phyloP scores from a whole-genome alignment of 35 echinoderm and acorn worm species.

The Apostichopus californicus region DNA sequence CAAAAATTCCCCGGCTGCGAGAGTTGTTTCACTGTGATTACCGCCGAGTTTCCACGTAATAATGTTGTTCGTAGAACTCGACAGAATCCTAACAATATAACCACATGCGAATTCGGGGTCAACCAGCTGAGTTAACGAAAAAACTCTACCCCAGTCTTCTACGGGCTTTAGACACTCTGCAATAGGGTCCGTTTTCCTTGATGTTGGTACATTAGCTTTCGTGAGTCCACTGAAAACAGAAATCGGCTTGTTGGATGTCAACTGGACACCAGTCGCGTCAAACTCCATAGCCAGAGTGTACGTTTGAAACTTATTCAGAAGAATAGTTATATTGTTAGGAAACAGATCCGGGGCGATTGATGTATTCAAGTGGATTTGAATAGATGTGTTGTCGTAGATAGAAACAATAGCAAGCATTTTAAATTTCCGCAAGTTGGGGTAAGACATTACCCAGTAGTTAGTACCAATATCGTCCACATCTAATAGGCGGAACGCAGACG shows the following conservation, averaged over 20 bases:
- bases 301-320: background rate
- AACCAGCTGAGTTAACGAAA: background rate
- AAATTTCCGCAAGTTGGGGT: background rate
- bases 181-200: background rate
- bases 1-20: background rate
- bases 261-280: background rate
- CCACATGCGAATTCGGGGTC: background rate
- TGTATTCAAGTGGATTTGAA: background rate
- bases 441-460: background rate
- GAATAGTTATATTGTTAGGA: background rate
- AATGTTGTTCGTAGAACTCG: background rate
- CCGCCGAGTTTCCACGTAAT: background rate
- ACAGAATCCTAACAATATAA: background rate
- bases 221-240: background rate
- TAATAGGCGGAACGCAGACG: background rate
- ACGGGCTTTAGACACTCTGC: background rate
- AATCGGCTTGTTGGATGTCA: background rate
- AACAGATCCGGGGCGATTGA: background rate
- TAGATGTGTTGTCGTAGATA: background rate
- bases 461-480: background rate
- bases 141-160: background rate
- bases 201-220: background rate
- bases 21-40: background rate
- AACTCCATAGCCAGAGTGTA: background rate
- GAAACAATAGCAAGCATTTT: background rate